Percentiles rank a stretch among this genome's conserved stretches.
phyloP scores from a whole-genome alignment of 2,113 vertebrate species.

The Bucco capensis region DNA sequence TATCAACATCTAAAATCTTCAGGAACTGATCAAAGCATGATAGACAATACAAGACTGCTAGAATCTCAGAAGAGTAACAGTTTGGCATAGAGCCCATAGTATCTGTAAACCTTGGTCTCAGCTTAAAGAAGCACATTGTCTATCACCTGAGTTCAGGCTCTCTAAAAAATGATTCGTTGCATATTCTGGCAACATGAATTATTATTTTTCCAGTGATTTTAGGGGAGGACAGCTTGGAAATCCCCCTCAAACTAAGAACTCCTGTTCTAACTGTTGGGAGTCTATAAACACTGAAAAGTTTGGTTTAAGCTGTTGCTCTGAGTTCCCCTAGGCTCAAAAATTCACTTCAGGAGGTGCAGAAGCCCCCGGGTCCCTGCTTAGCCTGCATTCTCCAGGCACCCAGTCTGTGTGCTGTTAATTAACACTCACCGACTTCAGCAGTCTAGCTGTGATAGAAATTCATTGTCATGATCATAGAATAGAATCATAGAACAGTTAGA shows the following conservation, averaged over 20 bases:
- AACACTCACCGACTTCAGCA: not conserved
- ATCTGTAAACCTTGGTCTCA: not conserved
- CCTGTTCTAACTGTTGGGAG: not conserved
- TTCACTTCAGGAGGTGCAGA: not conserved
- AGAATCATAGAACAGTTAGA: no score
- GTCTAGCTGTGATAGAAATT: not conserved
- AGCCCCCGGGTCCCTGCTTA: not conserved
- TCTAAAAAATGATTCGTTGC: not conserved
- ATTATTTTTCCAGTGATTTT: not conserved
- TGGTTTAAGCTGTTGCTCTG: not conserved
- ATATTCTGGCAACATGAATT: not conserved
- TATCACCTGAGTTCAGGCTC: not conserved
- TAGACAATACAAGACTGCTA: not conserved
- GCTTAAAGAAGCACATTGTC: not conserved
- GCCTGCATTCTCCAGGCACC: not conserved
- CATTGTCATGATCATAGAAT: fast-evolving
- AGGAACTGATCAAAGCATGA: not conserved
- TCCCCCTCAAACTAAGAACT: not conserved
- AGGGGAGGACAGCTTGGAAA: not conserved
- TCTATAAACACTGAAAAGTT: not conserved
- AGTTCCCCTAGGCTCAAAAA: not conserved
- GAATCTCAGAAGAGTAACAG: not conserved
- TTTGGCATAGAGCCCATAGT: not conserved
- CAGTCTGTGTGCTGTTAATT: not conserved
- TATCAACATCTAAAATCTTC: not conserved